Evolutionary conservation across 2,113 vertebrate genomes (phyloP), one percentile per base, ranked within the genome.

Genomic region (Otocyon megalotis): DNA sequence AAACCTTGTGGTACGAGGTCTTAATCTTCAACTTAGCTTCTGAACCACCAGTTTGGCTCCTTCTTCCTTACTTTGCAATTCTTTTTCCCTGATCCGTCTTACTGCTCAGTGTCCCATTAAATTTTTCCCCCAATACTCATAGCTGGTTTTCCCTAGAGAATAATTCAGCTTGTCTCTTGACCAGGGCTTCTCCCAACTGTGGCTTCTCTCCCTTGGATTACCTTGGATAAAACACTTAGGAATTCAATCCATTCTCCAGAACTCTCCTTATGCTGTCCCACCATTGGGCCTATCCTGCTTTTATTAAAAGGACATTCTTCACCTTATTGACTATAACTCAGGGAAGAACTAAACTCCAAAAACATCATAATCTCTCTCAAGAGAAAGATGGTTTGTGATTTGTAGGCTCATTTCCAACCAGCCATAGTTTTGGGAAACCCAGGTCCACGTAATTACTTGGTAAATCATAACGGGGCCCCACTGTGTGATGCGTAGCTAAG

Each of bases 341-440:
- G 50, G 24, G 79, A 87, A 95, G 32, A 92, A 50, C 7, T 84
- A 48, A 94, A 15, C 56, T 94, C 8, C 69, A 60, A 71, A 94
- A 60, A 53, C 17, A 50, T 24, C 32, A 32, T 35, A 8, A 10
- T 35, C 9, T 56, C 35, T 88, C 65, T 65, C 30, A 67, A 80
- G 32, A 85, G 80, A 71, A 19, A 65, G 9, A 37, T 58, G 43
- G 43, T 43, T 43, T 72, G 50, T 67, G n/a, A 26, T 94, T 67
- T 62, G 2, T 67, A 67, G 84, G n/a, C n/a, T 85, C 32, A n/a
- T 92, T 91, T 96, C 13, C 26, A 71, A 65, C 32, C 7, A 24
- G 0, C 5, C 48, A 2, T 60, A 26, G 5, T 74, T 79, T 92
- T 35, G 90, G 58, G 56, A 91, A n/a, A 28, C 69, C 53, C 58